Percentiles rank a stretch among this genome's conserved stretches.
phyloP scores from a whole-genome alignment of 2,888 invertebrate species.

The Lochmaea crataegi region DNA sequence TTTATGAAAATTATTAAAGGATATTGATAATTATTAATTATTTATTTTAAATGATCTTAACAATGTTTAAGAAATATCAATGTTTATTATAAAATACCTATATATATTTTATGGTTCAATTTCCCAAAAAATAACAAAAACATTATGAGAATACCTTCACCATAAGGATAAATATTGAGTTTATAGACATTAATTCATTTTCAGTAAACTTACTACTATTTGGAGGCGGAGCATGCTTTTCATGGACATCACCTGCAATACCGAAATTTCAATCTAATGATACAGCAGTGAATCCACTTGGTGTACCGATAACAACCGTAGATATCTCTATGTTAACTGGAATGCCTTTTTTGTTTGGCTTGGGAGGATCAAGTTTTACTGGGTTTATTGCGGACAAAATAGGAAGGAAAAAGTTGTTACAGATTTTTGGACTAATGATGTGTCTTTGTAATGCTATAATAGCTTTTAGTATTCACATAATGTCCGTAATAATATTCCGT shows the following conservation, averaged over 20 bases:
- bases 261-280: not conserved
- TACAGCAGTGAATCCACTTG: not conserved
- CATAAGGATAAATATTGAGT: too few species aligned
- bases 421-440: not conserved
- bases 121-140: too few species aligned
- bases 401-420: slow-evolving; percentile 16
- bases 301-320: slow-evolving; percentile 1
- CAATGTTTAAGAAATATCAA: too few species aligned
- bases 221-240: not conserved
- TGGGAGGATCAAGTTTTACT: not conserved
- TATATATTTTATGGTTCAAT: too few species aligned
- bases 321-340: slow-evolving; percentile 17
- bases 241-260: slow-evolving; percentile 1
- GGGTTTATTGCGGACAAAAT: not conserved
- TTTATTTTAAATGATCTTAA: too few species aligned
- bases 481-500: not conserved
- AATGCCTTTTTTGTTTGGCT: slow-evolving; percentile 11
- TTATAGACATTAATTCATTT: not conserved
- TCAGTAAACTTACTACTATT: not conserved
- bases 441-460: not conserved
- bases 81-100: too few species aligned
- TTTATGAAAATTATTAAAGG: too few species aligned
- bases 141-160: too few species aligned
- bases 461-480: slow-evolving; percentile 10
- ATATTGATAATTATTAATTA: too few species aligned